These are phyloP conservation scores for Sminthurides aquaticus DNA, from an alignment of 2,888 invertebrate genomes.

Conservation along the genomic window DNA sequence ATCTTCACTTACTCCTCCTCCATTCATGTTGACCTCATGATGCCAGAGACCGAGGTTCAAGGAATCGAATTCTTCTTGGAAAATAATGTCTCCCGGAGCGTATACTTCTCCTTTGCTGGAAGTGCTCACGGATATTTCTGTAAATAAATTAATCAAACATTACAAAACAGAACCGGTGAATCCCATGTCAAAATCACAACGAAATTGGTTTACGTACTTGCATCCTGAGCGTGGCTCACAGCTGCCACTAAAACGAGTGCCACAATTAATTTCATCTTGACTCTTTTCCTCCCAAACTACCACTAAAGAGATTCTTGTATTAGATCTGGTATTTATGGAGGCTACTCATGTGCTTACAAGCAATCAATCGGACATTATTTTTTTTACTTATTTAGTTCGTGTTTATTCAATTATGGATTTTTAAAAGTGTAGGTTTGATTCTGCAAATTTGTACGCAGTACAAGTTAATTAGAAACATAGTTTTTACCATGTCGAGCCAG, in stretches of 20 bases:
- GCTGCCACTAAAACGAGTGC: background rate
- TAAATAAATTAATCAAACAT: no score
- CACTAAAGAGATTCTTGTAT: no score
- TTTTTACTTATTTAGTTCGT: no score
- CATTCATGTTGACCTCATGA: slow-evolving; percentile 37
- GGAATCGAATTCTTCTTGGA: slow-evolving; percentile 31
- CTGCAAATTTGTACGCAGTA: no score
- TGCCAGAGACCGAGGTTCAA: slow-evolving; percentile 28
- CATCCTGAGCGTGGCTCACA: background rate
- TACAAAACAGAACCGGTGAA: background rate
- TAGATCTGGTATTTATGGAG: no score
- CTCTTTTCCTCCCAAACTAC: no score
- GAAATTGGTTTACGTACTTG: slow-evolving; percentile 5
- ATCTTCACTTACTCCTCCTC: slow-evolving; percentile 25
- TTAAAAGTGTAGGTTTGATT: no score
- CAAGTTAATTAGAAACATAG: no score
- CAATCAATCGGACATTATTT: no score
- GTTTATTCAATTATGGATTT: no score
- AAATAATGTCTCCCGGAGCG: slow-evolving; percentile 34
- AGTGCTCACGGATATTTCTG: slow-evolving; percentile 24
- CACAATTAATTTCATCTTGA: background rate
- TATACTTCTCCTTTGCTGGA: slow-evolving; percentile 21
- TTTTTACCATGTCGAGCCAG: no score
- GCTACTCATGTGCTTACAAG: no score
- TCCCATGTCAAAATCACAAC: background rate